Evolutionary conservation across 2,888 invertebrate genomes (phyloP).

Genomic region (Caenorhabditis angaria): DNA sequence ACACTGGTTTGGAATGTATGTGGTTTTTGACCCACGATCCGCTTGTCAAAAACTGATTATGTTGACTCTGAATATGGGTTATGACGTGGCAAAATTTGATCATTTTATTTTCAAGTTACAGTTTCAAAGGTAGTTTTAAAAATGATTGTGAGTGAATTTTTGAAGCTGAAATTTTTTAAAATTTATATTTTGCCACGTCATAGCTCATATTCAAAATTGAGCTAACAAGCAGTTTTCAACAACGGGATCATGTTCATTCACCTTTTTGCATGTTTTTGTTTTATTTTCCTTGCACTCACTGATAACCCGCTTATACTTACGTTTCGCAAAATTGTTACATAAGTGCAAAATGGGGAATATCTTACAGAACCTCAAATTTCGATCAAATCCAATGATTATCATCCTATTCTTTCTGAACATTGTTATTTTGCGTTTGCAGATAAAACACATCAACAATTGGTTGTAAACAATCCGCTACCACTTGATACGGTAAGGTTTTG

Average conservation of each 20-base stretch:
- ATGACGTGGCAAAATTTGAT: too few species aligned
- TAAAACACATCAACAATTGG: conserved; percentile 10
- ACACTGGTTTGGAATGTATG: neutral
- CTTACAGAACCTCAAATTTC: neutral
- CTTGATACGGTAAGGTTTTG: neutral
- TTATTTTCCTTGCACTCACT: too few species aligned
- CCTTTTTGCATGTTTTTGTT: neutral
- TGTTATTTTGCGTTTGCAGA: conserved; percentile 25
- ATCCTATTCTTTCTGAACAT: conserved; percentile 34
- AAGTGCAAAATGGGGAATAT: neutral
- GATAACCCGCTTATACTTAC: too few species aligned
- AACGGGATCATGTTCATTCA: neutral
- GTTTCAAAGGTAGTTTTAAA: too few species aligned
- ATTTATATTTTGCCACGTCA: too few species aligned
- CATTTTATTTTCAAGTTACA: too few species aligned
- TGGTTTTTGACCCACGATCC: too few species aligned
- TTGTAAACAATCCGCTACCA: conserved; percentile 21
- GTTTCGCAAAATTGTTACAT: too few species aligned
- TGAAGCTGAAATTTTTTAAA: too few species aligned
- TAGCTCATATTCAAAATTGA: neutral
- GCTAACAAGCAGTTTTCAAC: neutral
- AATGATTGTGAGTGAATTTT: too few species aligned
- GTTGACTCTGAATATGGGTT: too few species aligned
- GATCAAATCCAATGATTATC: conserved; percentile 19
- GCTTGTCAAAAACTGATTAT: too few species aligned